Conservation (phyloP, 2,888 invertebrate genomes). For the Ephialtes manifestator region DNA sequence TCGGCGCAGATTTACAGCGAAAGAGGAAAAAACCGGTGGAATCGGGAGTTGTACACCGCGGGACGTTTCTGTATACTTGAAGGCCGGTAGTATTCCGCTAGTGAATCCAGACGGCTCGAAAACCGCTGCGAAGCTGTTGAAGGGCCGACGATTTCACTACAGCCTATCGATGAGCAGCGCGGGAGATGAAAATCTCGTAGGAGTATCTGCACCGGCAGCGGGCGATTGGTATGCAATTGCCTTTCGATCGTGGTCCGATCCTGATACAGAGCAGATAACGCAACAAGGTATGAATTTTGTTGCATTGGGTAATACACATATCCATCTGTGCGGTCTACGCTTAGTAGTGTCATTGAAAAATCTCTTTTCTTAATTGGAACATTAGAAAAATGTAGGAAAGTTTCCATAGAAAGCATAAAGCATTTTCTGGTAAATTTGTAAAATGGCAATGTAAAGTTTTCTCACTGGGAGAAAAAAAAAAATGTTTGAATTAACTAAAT, state of each 20-base stretch:
- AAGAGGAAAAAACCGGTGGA: constrained; percentile 86
- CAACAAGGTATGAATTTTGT: constrained; percentile 91
- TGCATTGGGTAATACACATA: neutral
- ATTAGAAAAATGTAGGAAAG: no score
- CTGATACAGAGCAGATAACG: constrained; percentile 90
- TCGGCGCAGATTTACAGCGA: constrained; percentile 80
- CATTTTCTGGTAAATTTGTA: no score
- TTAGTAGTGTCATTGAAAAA: neutral
- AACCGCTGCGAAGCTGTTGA: constrained; percentile 90
- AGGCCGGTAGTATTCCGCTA: constrained; percentile 94
- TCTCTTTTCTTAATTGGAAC: no score
- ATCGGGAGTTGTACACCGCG: constrained; percentile 87
- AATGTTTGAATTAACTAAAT: no score
- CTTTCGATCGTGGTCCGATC: constrained; percentile 93
- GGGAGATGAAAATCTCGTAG: constrained; percentile 88
- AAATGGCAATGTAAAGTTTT: no score
- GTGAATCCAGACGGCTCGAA: constrained; percentile 93
- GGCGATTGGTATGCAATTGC: constrained; percentile 94
- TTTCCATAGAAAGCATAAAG: no score
- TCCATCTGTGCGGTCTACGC: neutral
- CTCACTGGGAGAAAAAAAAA: no score
- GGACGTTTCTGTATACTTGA: constrained; percentile 91
- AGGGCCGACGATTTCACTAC: constrained; percentile 87
- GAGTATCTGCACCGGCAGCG: constrained; percentile 89
- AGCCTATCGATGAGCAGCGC: constrained; percentile 89